Evolutionary conservation across 2,113 vertebrate genomes (phyloP), one percentile per base, ranked within the genome.

Genomic region (Podilymbus podiceps): DNA sequence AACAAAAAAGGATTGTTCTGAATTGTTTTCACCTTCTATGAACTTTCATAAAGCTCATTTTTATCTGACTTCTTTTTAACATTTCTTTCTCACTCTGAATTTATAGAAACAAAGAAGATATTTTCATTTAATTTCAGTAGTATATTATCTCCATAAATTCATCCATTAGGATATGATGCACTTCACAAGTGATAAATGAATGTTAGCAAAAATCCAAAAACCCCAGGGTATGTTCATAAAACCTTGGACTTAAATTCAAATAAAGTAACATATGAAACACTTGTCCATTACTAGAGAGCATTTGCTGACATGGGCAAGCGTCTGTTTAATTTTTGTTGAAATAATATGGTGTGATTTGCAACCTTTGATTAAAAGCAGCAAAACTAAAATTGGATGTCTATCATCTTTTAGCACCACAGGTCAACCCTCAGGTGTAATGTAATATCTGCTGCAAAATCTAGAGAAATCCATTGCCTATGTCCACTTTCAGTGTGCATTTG

Each of bases 341-440:
- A 75, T 91, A 79, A 66, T 88, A 49, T 25, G 4, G 7, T 53
- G 46, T 88, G 94, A 96, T 60, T 93, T 92, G 84, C 53, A 92
- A 82, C 23, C 42, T 76, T 87, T 94, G 92, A 94, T 94, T 95
- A 96, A 97, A 96, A 90, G 53, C 25, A 74, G 50, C 47, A 93
- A 69, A 50, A 42, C 35, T 93, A 50, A 88, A 81, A 84, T 27
- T 20, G 64, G 87, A 71, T 67, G 28, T 75, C 56, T 68, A 9
- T 90, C 55, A 85, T 88, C 71, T 67, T 52, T 58, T 66, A 55
- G 46, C 9, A 4, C 49, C 47, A 76, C 52, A 75, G 44, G 28
- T 89, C 55, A 85, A 20, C 18, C 30, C 68, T 80, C 47, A 44
- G 73, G 59, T 25, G 22, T 62, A 82, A 85, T 27, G 56, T n/a